These are phyloP conservation scores for Mesorhabditis spiculigera DNA, from an alignment of 2,888 invertebrate species.

Conservation along the genomic window DNA sequence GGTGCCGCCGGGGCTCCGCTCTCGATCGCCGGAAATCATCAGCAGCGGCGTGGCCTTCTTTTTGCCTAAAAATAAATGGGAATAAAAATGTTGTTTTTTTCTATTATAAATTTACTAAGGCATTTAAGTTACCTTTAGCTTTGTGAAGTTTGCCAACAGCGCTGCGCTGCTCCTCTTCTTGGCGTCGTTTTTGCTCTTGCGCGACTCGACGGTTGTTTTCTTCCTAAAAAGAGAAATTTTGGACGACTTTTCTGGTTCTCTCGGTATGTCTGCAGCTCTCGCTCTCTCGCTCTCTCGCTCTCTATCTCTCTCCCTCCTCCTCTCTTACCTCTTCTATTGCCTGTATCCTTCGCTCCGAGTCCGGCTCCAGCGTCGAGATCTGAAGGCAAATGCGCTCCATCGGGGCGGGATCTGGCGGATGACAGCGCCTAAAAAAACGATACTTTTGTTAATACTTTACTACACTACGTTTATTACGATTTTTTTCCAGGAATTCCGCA, in stretches of 20 bases:
- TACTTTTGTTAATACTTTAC: not conserved
- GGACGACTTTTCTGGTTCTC: not conserved
- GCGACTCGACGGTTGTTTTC: slow-evolving; percentile 31
- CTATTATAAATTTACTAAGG: not conserved
- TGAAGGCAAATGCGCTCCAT: slow-evolving; percentile 58
- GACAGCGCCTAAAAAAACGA: slow-evolving; percentile 28
- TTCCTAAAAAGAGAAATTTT: slow-evolving; percentile 19
- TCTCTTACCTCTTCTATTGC: slow-evolving; percentile 30
- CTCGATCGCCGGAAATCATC: slow-evolving; percentile 28
- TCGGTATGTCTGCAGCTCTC: not conserved
- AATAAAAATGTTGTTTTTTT: too few species aligned
- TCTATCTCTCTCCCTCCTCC: not conserved
- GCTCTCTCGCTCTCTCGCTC: not conserved
- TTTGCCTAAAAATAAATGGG: not conserved
- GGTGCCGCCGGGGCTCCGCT: slow-evolving; percentile 44
- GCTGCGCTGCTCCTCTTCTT: slow-evolving; percentile 22
- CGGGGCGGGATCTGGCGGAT: slow-evolving; percentile 50
- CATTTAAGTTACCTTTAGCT: not conserved
- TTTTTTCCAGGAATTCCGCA: too few species aligned
- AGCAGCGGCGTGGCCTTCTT: slow-evolving; percentile 7
- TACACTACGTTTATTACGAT: not conserved
- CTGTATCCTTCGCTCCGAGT: slow-evolving; percentile 49
- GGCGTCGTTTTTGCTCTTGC: slow-evolving; percentile 31
- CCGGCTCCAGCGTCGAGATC: slow-evolving; percentile 60
- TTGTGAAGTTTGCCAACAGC: slow-evolving; percentile 21